Evolutionary conservation across 2,888 invertebrate genomes (phyloP).

Genomic region (Branchipolynoe longqiensis): DNA sequence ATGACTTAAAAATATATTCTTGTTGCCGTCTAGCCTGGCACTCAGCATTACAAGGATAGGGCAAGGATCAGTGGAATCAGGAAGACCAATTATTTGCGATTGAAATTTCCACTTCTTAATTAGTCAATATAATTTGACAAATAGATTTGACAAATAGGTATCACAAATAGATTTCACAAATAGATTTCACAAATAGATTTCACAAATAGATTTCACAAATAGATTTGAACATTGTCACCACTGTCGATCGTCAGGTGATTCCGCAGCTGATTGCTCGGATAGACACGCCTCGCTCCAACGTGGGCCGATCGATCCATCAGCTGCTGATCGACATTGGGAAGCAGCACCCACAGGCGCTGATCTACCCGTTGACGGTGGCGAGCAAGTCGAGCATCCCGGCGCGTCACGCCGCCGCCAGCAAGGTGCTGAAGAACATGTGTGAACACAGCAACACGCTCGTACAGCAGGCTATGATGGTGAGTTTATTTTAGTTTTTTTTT

Average conservation of each 20-base stretch:
- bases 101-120: too few species aligned
- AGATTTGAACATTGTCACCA: not conserved
- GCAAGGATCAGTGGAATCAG: too few species aligned
- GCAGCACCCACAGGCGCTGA: slow-evolving; percentile 96
- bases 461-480: slow-evolving; percentile 96
- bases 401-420: slow-evolving; percentile 92
- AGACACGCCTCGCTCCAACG: slow-evolving; percentile 93
- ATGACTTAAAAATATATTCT: too few species aligned
- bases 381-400: slow-evolving; percentile 86
- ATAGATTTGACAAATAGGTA: not conserved
- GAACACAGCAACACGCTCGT: slow-evolving; percentile 96
- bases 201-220: too few species aligned
- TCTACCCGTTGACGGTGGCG: slow-evolving; percentile 98
- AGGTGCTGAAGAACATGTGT: slow-evolving; percentile 96
- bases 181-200: too few species aligned
- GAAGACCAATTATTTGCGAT: too few species aligned
- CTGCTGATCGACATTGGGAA: slow-evolving; percentile 97
- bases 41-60: too few species aligned
- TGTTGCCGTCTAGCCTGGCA: too few species aligned
- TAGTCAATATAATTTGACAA: not conserved
- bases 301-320: slow-evolving; percentile 94
- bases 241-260: slow-evolving; percentile 86
- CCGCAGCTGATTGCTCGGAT: slow-evolving; percentile 99
- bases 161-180: too few species aligned
- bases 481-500: slow-evolving; percentile 66